These are phyloP conservation scores for Elysia crispata DNA, from an alignment of 2,888 invertebrate species.

Conservation along the genomic window DNA sequence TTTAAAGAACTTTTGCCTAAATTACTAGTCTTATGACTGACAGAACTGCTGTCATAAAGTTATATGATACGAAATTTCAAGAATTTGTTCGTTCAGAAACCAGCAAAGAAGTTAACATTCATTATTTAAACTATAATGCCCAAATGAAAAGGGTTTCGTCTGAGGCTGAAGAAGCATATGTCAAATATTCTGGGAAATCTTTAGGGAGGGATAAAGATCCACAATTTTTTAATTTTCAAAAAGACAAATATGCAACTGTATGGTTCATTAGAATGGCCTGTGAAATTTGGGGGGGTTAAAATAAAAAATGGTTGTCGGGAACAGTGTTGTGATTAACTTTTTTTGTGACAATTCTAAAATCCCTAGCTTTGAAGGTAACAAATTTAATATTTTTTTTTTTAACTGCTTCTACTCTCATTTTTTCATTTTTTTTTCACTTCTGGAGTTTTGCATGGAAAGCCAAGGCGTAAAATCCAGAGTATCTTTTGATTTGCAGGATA, in stretches of 20 bases:
- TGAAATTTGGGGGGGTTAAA: neutral
- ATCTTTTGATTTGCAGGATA: neutral
- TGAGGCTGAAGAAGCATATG: neutral
- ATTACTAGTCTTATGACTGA: conserved; percentile 34
- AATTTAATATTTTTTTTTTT: conserved; percentile 29
- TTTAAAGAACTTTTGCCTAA: conserved; percentile 10
- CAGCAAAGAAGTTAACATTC: neutral
- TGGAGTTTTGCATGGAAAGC: neutral
- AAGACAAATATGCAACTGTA: neutral
- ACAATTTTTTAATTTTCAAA: conserved; percentile 1
- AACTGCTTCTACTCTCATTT: conserved; percentile 29
- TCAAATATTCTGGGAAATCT: neutral
- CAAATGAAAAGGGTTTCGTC: conserved; percentile 5
- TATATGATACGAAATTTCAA: conserved; percentile 20
- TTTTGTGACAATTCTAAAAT: neutral
- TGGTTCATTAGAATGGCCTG: conserved; percentile 13
- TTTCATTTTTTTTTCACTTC: conserved; percentile 19
- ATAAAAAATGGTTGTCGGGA: conserved; percentile 27
- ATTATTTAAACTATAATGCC: conserved; percentile 36
- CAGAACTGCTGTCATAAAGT: conserved; percentile 24
- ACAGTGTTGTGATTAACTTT: conserved; percentile 6
- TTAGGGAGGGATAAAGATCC: conserved; percentile 27
- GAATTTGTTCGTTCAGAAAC: neutral
- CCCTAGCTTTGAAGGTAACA: conserved; percentile 17
- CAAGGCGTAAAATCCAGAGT: neutral